These are phyloP conservation scores for Anabacerthia variegaticeps DNA, from an alignment of 2,797 vertebrate species.

Conservation along the genomic window DNA sequence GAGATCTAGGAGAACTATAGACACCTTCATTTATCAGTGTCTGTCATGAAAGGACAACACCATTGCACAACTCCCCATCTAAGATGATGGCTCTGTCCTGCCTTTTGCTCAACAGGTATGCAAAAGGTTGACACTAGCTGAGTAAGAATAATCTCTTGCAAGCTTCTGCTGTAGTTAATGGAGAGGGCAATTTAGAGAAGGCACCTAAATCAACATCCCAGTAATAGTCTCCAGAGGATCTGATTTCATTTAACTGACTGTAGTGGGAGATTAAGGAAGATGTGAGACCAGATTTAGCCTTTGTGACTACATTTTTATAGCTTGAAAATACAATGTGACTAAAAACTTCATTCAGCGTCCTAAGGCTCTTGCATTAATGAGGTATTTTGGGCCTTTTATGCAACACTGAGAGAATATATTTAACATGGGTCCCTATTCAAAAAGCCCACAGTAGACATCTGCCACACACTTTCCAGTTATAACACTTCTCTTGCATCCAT, in stretches of 20 bases:
- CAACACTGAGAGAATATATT: background rate
- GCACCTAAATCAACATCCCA: background rate
- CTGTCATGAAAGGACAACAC: background rate
- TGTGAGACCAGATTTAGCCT: background rate
- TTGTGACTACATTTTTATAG: background rate
- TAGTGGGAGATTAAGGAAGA: background rate
- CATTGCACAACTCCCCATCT: background rate
- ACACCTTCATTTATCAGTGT: background rate
- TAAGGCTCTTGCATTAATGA: background rate
- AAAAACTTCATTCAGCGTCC: background rate
- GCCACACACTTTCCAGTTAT: background rate
- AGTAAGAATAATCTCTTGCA: background rate
- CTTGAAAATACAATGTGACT: background rate
- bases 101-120: background rate
- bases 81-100: background rate
- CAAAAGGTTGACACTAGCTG: background rate
- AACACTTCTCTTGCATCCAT: background rate
- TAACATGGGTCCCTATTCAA: background rate
- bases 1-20: background rate
- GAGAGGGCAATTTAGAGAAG: background rate
- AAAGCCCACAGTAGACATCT: background rate
- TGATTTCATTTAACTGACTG: background rate
- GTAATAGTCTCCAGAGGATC: background rate
- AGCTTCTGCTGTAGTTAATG: background rate
- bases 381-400: background rate